phyloP scores from a whole-genome alignment of 2,888 invertebrate species.

The Rhagium mordax region DNA sequence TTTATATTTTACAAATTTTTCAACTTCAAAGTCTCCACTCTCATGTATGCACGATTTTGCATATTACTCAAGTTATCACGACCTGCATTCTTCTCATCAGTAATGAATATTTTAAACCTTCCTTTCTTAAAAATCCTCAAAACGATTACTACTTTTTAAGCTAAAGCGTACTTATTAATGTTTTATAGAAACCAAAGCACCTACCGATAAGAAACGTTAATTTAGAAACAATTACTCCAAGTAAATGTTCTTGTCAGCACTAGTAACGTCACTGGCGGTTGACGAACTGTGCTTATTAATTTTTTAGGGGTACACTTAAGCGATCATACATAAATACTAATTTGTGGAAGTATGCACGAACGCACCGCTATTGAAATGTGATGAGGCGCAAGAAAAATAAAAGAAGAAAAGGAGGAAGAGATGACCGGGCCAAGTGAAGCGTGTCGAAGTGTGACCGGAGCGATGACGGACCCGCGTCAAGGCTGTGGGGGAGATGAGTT shows the following conservation, averaged over 20 bases:
- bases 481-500: neutral
- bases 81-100: no score
- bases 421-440: constrained; percentile 46
- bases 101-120: no score
- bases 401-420: constrained; percentile 28
- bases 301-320: constrained; percentile 6
- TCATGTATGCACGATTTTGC: no score
- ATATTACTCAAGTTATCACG: no score
- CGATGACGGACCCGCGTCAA: neutral
- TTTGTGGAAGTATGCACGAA: constrained; percentile 14
- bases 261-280: neutral
- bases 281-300: neutral
- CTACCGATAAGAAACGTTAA: no score
- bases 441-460: constrained; percentile 50
- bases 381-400: neutral
- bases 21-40: no score
- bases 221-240: neutral
- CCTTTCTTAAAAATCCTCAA: no score
- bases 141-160: no score
- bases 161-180: no score
- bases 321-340: constrained; percentile 14
- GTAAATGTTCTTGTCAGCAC: neutral
- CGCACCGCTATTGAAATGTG: constrained; percentile 4
- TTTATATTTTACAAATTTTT: no score
- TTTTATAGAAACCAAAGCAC: no score